phyloP scores from a whole-genome alignment of 2,797 vertebrate genomes.

The Hybognathus amarus region DNA sequence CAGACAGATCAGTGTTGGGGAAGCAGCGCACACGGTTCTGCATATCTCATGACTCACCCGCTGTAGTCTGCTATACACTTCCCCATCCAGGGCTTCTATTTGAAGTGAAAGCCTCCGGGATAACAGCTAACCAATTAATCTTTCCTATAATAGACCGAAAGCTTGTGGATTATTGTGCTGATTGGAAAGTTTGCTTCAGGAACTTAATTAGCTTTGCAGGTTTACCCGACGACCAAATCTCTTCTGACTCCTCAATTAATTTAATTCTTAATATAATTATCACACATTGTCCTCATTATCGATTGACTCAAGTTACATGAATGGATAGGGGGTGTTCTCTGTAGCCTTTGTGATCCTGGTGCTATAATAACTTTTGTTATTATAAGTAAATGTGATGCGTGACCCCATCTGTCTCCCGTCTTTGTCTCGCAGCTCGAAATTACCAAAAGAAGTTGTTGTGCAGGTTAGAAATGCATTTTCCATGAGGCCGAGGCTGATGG shows the following conservation, averaged over 20 bases:
- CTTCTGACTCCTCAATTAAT: slow-evolving; percentile 58
- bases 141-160: slow-evolving; percentile 55
- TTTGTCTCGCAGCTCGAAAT: slow-evolving; percentile 40
- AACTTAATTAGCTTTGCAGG: slow-evolving; percentile 61
- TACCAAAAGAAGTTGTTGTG: slow-evolving; percentile 41
- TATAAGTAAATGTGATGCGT: slow-evolving; percentile 22
- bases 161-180: slow-evolving; percentile 55
- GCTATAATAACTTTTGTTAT: slow-evolving; percentile 30
- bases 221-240: slow-evolving; percentile 51
- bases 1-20: background rate
- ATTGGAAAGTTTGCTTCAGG: slow-evolving; percentile 59
- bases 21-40: slow-evolving; percentile 22
- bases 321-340: background rate
- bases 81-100: slow-evolving; percentile 43
- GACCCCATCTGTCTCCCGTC: slow-evolving; percentile 22
- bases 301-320: slow-evolving; percentile 33
- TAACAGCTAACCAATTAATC: slow-evolving; percentile 61
- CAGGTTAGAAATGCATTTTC: slow-evolving; percentile 48
- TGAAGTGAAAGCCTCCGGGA: slow-evolving; percentile 53
- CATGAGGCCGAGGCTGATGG: slow-evolving; percentile 33
- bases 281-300: slow-evolving; percentile 50
- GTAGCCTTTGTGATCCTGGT: background rate
- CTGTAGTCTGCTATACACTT: slow-evolving; percentile 45
- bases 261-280: slow-evolving; percentile 59
- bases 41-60: slow-evolving; percentile 20